phyloP scores from a whole-genome alignment of 2,113 vertebrate genomes.

The Misgurnus mizolepis region DNA sequence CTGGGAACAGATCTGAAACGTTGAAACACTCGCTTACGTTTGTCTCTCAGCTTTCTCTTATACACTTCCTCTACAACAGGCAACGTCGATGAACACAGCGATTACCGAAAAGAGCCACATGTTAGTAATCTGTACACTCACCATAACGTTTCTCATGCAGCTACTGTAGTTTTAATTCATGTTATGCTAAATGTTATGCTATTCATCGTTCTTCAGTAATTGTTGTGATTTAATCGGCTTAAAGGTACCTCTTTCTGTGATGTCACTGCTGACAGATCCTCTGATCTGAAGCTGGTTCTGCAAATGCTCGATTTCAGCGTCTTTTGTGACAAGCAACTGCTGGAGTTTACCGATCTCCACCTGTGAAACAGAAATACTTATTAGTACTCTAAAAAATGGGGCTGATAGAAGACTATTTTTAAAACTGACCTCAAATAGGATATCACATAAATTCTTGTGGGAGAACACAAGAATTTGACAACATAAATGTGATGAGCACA shows the following conservation, averaged over 20 bases:
- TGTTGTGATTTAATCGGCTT: background rate
- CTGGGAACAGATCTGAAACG: slow-evolving; percentile 2
- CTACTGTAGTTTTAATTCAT: background rate
- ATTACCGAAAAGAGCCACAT: slow-evolving; percentile 43
- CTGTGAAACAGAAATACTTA: slow-evolving; percentile 67
- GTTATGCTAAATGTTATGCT: background rate
- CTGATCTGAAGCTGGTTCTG: slow-evolving; percentile 84
- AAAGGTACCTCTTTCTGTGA: slow-evolving; percentile 84
- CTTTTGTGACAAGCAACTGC: slow-evolving; percentile 87
- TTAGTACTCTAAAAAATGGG: background rate
- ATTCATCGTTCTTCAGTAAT: background rate
- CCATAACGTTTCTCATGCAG: slow-evolving; percentile 5
- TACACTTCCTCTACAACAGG: slow-evolving; percentile 84
- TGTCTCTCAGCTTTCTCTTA: slow-evolving; percentile 89
- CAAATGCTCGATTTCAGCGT: slow-evolving; percentile 89
- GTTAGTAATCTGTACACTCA: slow-evolving; percentile 41
- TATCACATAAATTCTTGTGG: background rate
- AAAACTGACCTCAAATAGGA: background rate
- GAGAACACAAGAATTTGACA: background rate
- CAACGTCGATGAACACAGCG: slow-evolving; percentile 58
- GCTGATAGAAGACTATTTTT: too few relatives aligned
- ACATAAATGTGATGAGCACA: background rate
- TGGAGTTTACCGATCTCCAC: slow-evolving; percentile 90
- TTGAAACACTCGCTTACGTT: slow-evolving; percentile 80
- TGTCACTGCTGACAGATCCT: slow-evolving; percentile 74